These are phyloP conservation scores for Falco novaeseelandiae DNA, from an alignment of 2,797 vertebrate species.

Conservation along the genomic window DNA sequence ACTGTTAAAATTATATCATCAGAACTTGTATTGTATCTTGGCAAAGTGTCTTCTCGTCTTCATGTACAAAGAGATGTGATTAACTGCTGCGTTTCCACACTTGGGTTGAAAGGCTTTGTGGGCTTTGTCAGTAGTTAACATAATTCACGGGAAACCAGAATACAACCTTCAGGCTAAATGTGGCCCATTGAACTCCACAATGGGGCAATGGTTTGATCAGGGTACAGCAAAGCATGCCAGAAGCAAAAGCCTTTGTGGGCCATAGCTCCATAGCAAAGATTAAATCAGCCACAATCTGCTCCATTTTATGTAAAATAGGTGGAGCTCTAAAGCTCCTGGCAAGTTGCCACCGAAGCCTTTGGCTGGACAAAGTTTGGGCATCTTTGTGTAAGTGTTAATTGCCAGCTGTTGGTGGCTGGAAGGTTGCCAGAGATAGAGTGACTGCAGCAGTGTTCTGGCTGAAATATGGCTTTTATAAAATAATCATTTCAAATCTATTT, in stretches of 20 bases:
- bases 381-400: slow-evolving; percentile 63
- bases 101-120: slow-evolving; percentile 5
- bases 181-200: slow-evolving; percentile 43
- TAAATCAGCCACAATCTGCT: slow-evolving; percentile 52
- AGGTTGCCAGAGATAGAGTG: slow-evolving; percentile 18
- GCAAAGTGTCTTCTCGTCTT: slow-evolving; percentile 6
- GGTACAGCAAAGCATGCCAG: not conserved
- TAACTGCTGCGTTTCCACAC: slow-evolving; percentile 38
- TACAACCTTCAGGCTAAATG: slow-evolving; percentile 38
- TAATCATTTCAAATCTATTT: slow-evolving; percentile 11
- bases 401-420: slow-evolving; percentile 61
- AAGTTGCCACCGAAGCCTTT: not conserved
- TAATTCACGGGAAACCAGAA: slow-evolving; percentile 37
- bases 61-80: slow-evolving; percentile 27
- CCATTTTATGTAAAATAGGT: slow-evolving; percentile 57
- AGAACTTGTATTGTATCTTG: slow-evolving; percentile 22
- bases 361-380: slow-evolving; percentile 47
- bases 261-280: slow-evolving; percentile 2
- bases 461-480: slow-evolving; percentile 27
- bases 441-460: not conserved
- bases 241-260: slow-evolving; percentile 46
- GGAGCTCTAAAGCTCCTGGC: slow-evolving; percentile 27
- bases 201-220: not conserved
- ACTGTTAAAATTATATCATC: slow-evolving; percentile 47
- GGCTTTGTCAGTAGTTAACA: slow-evolving; percentile 17